Evolutionary conservation across 2,797 vertebrate genomes (phyloP).

Genomic region (Meda fulgida): DNA sequence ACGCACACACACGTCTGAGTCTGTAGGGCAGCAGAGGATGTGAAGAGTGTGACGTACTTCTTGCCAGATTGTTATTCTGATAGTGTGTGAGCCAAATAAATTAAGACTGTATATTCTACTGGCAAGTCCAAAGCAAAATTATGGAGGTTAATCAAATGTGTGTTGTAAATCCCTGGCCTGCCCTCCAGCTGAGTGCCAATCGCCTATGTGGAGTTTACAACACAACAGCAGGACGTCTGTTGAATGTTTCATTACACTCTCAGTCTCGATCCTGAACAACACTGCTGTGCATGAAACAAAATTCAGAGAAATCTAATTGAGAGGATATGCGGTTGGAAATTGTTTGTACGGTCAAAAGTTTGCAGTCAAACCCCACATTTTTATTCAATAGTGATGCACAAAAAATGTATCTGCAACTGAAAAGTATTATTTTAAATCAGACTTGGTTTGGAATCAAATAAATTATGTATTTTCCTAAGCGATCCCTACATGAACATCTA

Average conservation of each 20-base stretch:
- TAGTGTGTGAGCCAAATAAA: constrained; percentile 26
- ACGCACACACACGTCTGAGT: not conserved
- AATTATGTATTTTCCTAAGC: not conserved
- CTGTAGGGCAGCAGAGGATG: not conserved
- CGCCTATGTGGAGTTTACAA: constrained; percentile 30
- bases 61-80: constrained; percentile 17
- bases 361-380: too few relatives aligned
- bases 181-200: constrained; percentile 29
- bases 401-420: not conserved
- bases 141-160: constrained; percentile 58
- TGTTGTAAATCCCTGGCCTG: constrained; percentile 43
- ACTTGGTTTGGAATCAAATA: not conserved
- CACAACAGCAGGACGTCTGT: constrained; percentile 19
- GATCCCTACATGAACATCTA: not conserved
- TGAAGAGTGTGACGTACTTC: not conserved
- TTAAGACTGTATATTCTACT: constrained; percentile 39
- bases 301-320: not conserved
- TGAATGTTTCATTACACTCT: constrained; percentile 56
- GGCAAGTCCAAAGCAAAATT: constrained; percentile 47
- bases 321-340: not conserved
- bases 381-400: not conserved
- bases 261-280: constrained; percentile 9
- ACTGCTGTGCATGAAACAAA: not conserved
- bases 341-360: not conserved
- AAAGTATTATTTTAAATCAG: not conserved